Conservation (phyloP, 1,140 invertebrate species). For the Triops longicaudatus region DNA sequence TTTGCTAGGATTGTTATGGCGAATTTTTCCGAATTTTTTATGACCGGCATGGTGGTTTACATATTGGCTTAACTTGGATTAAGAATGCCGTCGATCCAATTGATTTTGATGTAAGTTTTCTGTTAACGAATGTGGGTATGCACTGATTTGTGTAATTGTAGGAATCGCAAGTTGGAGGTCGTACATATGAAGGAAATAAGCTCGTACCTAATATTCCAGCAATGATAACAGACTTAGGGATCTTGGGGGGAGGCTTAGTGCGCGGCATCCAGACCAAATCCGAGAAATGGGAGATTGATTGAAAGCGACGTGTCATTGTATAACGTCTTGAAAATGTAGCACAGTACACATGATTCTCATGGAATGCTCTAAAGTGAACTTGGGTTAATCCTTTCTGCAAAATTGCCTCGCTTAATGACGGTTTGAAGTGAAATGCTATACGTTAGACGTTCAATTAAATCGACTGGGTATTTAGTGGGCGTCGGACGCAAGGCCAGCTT, state of each 20-base stretch:
- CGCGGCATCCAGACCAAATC: slow-evolving; percentile 23
- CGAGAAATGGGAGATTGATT: slow-evolving; percentile 19
- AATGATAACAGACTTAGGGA: slow-evolving; percentile 62
- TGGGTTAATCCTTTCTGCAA: too few relatives aligned
- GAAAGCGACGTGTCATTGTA: not conserved
- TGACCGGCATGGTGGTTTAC: slow-evolving; percentile 69
- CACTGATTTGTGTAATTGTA: slow-evolving; percentile 25
- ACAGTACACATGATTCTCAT: not conserved
- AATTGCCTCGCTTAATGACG: too few relatives aligned
- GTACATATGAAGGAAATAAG: slow-evolving; percentile 40
- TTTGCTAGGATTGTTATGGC: slow-evolving; percentile 57
- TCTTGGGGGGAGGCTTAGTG: slow-evolving; percentile 55
- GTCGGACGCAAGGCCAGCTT: too few relatives aligned
- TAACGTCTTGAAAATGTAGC: not conserved
- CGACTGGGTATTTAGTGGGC: too few relatives aligned
- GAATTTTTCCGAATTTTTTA: slow-evolving; percentile 80
- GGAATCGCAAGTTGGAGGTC: not conserved
- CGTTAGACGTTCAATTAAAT: too few relatives aligned
- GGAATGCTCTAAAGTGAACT: not conserved
- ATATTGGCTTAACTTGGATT: slow-evolving; percentile 74
- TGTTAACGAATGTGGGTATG: slow-evolving; percentile 19
- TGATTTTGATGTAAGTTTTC: slow-evolving; percentile 57
- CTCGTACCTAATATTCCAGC: slow-evolving; percentile 54
- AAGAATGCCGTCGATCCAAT: slow-evolving; percentile 51
- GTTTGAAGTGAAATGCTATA: too few relatives aligned